Evolutionary conservation across 2,113 vertebrate genomes (phyloP).

Genomic region (Gobiocypris rarus): DNA sequence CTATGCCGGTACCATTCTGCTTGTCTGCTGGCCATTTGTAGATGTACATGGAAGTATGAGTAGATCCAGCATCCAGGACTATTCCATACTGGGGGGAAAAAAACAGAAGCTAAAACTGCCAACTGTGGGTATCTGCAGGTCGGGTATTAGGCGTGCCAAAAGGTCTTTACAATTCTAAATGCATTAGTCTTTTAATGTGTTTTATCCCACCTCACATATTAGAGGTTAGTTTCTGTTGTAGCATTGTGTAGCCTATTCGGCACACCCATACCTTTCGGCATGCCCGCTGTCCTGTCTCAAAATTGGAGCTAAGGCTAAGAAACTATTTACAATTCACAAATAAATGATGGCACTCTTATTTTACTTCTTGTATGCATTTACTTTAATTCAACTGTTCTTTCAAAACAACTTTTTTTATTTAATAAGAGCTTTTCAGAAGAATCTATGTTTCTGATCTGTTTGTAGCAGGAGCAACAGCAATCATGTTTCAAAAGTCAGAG

Average conservation of each 20-base stretch:
- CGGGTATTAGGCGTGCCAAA: too few species aligned
- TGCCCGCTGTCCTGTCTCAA: too few species aligned
- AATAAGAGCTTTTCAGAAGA: not conserved
- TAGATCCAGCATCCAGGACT: slow-evolving; percentile 89
- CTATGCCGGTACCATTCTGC: slow-evolving; percentile 84
- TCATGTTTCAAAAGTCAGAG: not conserved
- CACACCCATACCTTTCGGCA: too few species aligned
- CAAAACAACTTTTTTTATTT: not conserved
- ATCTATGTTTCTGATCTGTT: not conserved
- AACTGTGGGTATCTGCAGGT: too few species aligned
- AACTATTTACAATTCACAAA: not conserved
- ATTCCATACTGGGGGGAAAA: slow-evolving; percentile 80
- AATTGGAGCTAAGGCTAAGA: not conserved
- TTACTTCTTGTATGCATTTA: not conserved
- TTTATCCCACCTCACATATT: too few species aligned
- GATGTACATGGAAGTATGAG: slow-evolving; percentile 85
- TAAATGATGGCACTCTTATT: not conserved
- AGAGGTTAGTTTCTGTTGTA: too few species aligned
- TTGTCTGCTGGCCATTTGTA: slow-evolving; percentile 87
- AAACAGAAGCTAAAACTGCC: not conserved
- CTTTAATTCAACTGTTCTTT: not conserved
- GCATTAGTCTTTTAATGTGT: too few species aligned
- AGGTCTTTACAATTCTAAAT: too few species aligned
- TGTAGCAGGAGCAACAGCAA: not conserved
- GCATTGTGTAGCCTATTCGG: too few species aligned